Conservation (phyloP, 2,888 invertebrate genomes). For the Pomacea canaliculata region DNA sequence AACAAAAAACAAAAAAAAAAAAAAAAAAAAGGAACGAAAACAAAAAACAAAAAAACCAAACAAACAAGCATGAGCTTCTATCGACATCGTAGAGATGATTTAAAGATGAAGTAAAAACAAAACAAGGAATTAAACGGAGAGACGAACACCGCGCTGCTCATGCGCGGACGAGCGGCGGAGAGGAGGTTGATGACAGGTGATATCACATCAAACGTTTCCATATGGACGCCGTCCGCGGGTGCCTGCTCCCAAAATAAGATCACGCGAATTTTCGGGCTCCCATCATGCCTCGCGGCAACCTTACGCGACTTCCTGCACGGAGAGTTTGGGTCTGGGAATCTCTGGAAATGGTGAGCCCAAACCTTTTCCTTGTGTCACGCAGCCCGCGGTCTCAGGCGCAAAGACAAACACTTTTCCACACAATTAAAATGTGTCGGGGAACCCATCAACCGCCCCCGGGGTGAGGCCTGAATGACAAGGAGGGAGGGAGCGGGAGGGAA, state of each 20-base stretch:
- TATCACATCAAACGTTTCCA: conserved; percentile 2
- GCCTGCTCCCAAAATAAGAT: neutral
- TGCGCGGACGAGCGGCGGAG: no score
- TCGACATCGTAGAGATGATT: no score
- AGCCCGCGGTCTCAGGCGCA: conserved; percentile 5
- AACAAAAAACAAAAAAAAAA: no score
- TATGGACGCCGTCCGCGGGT: neutral
- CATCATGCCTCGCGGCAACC: conserved; percentile 6
- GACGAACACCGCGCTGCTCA: no score
- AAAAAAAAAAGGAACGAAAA: no score
- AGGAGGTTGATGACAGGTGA: neutral
- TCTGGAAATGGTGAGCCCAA: conserved; percentile 7
- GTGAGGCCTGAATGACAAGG: neutral
- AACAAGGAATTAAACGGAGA: no score
- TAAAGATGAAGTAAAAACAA: no score
- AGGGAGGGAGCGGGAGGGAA: neutral
- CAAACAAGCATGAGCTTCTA: no score
- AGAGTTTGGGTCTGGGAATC: neutral
- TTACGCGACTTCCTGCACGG: conserved; percentile 7
- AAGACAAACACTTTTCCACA: conserved; percentile 32
- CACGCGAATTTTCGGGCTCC: conserved; percentile 2
- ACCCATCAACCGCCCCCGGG: conserved; percentile 2
- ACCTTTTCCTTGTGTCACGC: conserved; percentile 10
- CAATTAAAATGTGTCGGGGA: conserved; percentile 28
- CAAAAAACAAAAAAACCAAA: no score